A percentile compares a stretch with the other conserved stretches of the same genome.
These are phyloP conservation scores for Psilopsiagon aymara DNA, from an alignment of 2,113 vertebrate species.

Conservation along the genomic window DNA sequence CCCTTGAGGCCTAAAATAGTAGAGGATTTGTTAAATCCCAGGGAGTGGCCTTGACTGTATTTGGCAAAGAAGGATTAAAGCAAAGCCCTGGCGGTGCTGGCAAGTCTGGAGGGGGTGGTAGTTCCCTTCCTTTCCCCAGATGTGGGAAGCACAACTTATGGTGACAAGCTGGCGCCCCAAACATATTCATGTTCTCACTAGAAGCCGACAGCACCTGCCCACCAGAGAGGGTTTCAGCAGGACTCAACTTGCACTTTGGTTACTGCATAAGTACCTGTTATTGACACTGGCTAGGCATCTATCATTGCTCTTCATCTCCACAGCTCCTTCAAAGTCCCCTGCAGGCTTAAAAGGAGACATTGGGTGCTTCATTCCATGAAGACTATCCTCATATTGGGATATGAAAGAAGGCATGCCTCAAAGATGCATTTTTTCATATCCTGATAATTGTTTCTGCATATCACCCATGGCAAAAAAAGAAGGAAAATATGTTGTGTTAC, in stretches of 20 bases:
- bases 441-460: not conserved
- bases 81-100: not conserved
- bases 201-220: not conserved
- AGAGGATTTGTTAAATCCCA: conserved; percentile 45
- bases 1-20: not conserved
- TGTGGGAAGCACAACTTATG: not conserved
- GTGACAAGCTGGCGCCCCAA: not conserved
- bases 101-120: not conserved
- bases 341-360: not conserved
- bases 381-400: not conserved
- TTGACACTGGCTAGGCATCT: not conserved
- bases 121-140: not conserved
- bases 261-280: not conserved
- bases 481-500: not conserved
- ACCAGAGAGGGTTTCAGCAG: not conserved
- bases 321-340: not conserved
- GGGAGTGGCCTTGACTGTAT: not conserved
- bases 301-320: fast-evolving
- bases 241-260: not conserved
- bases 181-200: not conserved
- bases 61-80: not conserved
- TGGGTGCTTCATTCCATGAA: not conserved
- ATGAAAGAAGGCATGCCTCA: not conserved
- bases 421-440: not conserved
- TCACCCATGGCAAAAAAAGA: not conserved